Conservation (phyloP, 2,797 vertebrate species). For the Falco concolor region DNA sequence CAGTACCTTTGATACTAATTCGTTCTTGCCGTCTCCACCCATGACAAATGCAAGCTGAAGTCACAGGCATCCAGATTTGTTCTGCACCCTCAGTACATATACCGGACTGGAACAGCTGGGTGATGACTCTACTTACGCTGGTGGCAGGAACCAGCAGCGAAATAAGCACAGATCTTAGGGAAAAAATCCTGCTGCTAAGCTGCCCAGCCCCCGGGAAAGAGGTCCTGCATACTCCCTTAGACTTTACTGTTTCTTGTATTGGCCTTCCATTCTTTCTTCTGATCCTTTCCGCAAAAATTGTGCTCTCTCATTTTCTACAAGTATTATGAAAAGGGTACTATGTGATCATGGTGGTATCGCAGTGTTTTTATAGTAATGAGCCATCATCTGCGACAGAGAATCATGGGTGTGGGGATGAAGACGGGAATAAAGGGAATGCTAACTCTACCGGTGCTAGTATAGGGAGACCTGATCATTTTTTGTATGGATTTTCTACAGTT, state of each 20-base stretch:
- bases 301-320: background rate
- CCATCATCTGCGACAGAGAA: background rate
- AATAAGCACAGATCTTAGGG: background rate
- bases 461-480: background rate
- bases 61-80: background rate
- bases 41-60: background rate
- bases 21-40: background rate
- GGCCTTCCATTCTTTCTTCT: background rate
- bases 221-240: background rate
- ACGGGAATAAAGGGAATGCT: background rate
- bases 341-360: background rate
- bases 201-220: background rate
- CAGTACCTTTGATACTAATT: background rate
- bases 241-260: background rate
- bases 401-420: rapidly evolving
- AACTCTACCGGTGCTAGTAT: background rate
- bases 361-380: background rate
- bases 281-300: background rate
- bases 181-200: background rate
- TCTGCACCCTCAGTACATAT: background rate
- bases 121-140: background rate
- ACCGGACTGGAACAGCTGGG: background rate
- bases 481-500: background rate
- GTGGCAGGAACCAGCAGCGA: background rate
- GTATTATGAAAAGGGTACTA: background rate